A percentile compares a stretch with the other conserved stretches of the same genome.
phyloP scores from a whole-genome alignment of 2,113 vertebrate species.

The Suricata suricatta region DNA sequence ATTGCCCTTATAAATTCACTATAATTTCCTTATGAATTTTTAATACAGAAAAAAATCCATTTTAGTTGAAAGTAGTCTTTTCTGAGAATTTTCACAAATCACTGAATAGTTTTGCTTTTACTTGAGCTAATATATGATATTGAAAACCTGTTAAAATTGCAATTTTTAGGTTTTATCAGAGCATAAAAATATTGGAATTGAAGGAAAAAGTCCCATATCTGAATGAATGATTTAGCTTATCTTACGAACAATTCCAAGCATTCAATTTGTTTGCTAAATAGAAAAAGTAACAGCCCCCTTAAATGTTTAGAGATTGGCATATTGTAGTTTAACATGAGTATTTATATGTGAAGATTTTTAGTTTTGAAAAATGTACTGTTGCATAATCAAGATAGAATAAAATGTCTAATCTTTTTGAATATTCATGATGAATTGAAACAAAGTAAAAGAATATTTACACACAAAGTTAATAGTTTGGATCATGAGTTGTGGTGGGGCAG shows the following conservation, averaged over 20 bases:
- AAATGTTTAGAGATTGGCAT: background rate
- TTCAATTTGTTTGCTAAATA: slow-evolving; percentile 57
- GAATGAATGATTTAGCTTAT: slow-evolving; percentile 64
- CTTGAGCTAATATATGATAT: background rate
- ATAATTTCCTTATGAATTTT: background rate
- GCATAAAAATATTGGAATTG: background rate
- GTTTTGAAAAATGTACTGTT: slow-evolving; percentile 54
- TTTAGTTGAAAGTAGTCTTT: slow-evolving; percentile 48
- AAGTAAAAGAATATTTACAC: slow-evolving; percentile 36
- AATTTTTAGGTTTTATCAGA: background rate
- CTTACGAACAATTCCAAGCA: slow-evolving; percentile 68
- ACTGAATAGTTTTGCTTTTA: slow-evolving; percentile 4
- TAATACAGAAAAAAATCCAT: slow-evolving; percentile 24
- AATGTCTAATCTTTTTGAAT: slow-evolving; percentile 63
- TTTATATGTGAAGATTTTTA: background rate
- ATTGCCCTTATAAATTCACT: slow-evolving; percentile 61
- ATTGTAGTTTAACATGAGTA: background rate
- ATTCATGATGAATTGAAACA: slow-evolving; percentile 68
- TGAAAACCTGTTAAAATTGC: slow-evolving; percentile 34
- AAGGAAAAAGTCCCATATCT: background rate
- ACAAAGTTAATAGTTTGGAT: slow-evolving; percentile 63
- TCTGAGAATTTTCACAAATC: slow-evolving; percentile 43
- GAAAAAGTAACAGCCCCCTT: background rate
- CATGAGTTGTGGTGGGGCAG: background rate
- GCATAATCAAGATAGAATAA: slow-evolving; percentile 61